Evolutionary conservation across 2,113 vertebrate species (phyloP).

Genomic region (Oryctolagus cuniculus): DNA sequence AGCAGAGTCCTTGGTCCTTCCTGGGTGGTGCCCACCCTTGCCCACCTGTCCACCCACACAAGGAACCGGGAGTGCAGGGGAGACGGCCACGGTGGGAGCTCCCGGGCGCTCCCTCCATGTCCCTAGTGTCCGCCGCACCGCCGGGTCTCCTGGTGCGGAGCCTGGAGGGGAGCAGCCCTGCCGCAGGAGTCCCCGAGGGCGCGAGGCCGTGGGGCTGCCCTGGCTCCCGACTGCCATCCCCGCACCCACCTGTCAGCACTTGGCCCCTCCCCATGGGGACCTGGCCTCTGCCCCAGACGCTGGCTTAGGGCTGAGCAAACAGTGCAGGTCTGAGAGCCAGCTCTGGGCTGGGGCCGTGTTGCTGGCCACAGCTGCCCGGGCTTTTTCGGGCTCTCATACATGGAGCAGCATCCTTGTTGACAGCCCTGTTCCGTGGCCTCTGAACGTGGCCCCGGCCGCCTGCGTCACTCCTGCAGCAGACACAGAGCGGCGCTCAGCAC

Average conservation of each 20-base stretch:
- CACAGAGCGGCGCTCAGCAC: rapidly evolving
- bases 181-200: too few relatives aligned
- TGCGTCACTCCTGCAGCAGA: background rate
- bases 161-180: too few relatives aligned
- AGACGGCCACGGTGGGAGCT: too few relatives aligned
- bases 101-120: too few relatives aligned
- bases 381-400: too few relatives aligned
- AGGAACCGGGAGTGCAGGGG: too few relatives aligned
- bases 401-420: background rate
- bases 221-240: background rate
- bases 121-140: too few relatives aligned
- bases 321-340: too few relatives aligned
- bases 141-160: too few relatives aligned
- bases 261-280: background rate
- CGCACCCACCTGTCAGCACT: rapidly evolving
- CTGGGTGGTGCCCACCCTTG: too few relatives aligned
- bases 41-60: rapidly evolving
- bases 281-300: background rate
- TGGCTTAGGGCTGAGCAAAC: rapidly evolving
- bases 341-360: rapidly evolving
- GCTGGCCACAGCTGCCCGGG: background rate
- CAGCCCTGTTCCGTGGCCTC: background rate
- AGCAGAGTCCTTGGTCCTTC: too few relatives aligned
- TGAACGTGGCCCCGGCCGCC: rapidly evolving
- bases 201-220: rapidly evolving